phyloP scores from a whole-genome alignment of 1,140 invertebrate species.

The Agraylea sexmaculata region DNA sequence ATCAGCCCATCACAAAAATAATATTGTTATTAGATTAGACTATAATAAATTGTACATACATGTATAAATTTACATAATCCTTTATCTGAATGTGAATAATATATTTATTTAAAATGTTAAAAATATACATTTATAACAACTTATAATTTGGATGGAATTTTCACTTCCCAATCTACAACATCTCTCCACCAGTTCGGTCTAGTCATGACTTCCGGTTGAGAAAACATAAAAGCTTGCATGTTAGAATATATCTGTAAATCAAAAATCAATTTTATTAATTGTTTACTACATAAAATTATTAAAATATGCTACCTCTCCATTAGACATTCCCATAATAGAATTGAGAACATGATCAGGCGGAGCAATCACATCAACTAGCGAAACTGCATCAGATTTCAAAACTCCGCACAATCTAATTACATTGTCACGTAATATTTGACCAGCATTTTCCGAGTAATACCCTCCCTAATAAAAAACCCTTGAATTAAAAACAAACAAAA shows the following conservation, averaged over 20 bases:
- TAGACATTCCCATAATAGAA: constrained; percentile 65
- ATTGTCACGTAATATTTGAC: constrained; percentile 39
- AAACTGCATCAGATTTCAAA: constrained; percentile 64
- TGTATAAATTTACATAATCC: too few relatives aligned
- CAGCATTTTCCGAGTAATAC: neutral
- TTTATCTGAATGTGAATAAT: too few relatives aligned
- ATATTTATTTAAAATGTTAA: too few relatives aligned
- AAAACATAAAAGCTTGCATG: constrained; percentile 24
- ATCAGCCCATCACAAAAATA: too few relatives aligned
- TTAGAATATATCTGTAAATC: constrained; percentile 26
- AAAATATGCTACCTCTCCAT: constrained; percentile 56
- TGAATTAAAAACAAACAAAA: constrained; percentile 12
- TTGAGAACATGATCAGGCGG: constrained; percentile 79
- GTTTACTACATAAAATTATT: neutral
- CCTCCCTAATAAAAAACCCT: constrained; percentile 30
- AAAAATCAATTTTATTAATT: neutral
- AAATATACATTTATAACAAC: too few relatives aligned
- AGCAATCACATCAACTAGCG: constrained; percentile 72
- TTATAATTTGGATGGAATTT: constrained; percentile 13
- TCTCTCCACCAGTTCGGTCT: constrained; percentile 29
- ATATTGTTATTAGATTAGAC: too few relatives aligned
- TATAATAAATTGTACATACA: too few relatives aligned
- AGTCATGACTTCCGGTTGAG: constrained; percentile 22
- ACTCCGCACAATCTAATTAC: constrained; percentile 57
- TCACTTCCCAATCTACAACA: constrained; percentile 21